phyloP scores from a whole-genome alignment of 2,113 vertebrate species.

The Spizaetus ornatus region DNA sequence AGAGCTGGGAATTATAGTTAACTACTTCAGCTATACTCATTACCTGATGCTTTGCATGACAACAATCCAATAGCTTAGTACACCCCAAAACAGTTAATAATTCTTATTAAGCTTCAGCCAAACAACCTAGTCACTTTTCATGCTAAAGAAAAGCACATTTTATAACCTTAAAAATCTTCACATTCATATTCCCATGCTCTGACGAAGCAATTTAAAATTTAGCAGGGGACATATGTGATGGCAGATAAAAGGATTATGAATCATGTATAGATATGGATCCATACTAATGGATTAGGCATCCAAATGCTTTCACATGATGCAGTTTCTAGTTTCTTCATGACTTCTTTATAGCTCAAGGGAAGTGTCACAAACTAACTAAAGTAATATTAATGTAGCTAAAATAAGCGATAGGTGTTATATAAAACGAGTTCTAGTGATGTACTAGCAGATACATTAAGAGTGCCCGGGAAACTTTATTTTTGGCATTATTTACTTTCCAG shows the following conservation, averaged over 20 bases:
- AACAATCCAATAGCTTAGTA: not conserved
- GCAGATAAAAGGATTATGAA: not conserved
- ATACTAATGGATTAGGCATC: not conserved
- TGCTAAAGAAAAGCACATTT: not conserved
- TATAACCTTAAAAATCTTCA: not conserved
- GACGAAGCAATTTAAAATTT: not conserved
- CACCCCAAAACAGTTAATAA: not conserved
- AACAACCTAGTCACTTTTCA: not conserved
- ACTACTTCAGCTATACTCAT: not conserved
- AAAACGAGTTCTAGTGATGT: not conserved
- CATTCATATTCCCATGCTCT: not conserved
- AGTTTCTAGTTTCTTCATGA: not conserved
- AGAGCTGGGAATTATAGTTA: not conserved
- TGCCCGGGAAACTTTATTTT: not conserved
- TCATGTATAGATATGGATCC: fast-evolving
- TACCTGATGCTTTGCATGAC: not conserved
- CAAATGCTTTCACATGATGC: not conserved
- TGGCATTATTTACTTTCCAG: not conserved
- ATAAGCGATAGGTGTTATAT: not conserved
- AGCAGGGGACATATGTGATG: not conserved
- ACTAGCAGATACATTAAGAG: not conserved
- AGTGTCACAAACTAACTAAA: not conserved
- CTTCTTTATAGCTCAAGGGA: not conserved
- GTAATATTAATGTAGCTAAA: not conserved
- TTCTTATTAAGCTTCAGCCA: not conserved